Percentiles rank a stretch among this genome's conserved stretches.
Conservation (phyloP, 2,888 invertebrate genomes). For the Sesia apiformis region DNA sequence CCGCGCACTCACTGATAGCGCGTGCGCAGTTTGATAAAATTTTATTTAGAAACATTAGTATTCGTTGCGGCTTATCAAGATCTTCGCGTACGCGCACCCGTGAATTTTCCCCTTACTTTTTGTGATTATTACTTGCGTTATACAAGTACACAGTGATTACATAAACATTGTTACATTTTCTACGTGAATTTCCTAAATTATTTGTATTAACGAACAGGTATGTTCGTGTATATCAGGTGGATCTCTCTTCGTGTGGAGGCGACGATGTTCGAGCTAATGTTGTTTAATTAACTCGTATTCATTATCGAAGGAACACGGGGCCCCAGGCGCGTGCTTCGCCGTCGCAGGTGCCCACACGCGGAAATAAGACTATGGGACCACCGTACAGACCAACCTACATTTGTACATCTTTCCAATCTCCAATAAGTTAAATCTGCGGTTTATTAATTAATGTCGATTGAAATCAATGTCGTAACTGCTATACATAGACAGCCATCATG, state of each 20-base stretch:
- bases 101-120: conserved; percentile 18
- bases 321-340: conserved; percentile 37
- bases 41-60: conserved; percentile 56
- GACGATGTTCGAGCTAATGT: conserved; percentile 64
- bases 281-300: conserved; percentile 71
- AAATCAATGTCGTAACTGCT: too few species aligned
- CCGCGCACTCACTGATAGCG: conserved; percentile 30
- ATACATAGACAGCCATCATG: too few species aligned
- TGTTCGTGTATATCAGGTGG: conserved; percentile 5
- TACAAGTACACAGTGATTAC: not conserved
- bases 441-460: too few species aligned
- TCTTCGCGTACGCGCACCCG: conserved; percentile 27
- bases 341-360: conserved; percentile 26
- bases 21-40: conserved; percentile 43
- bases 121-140: not conserved
- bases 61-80: conserved; percentile 45
- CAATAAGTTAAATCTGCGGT: too few species aligned
- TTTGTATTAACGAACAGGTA: not conserved
- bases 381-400: conserved; percentile 15
- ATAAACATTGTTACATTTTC: not conserved
- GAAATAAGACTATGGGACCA: conserved; percentile 32
- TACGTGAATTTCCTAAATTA: not conserved
- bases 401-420: conserved; percentile 10
- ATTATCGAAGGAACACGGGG: conserved; percentile 46
- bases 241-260: conserved; percentile 67